Percentiles rank a stretch among this genome's conserved stretches.
Conservation (phyloP, 92 coral and sea anemone genomes). For the Actinernus sp. region DNA sequence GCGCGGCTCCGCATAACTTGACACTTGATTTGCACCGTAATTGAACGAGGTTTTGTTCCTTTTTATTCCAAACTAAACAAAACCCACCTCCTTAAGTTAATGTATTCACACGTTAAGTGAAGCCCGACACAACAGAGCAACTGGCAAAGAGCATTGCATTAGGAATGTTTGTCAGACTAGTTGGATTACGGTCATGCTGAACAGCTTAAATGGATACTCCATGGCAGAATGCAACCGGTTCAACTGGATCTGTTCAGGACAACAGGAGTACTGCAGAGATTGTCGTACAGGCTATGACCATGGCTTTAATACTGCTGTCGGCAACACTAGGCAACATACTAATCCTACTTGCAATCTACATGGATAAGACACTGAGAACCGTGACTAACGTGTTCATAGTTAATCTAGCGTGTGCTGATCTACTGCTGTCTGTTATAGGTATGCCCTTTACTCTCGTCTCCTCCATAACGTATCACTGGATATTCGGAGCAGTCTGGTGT, state of each 20-base stretch:
- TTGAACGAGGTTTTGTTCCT: neutral
- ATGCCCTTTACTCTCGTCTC: slow-evolving; percentile 94
- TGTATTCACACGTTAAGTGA: neutral
- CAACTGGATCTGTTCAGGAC: slow-evolving; percentile 17
- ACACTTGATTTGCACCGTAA: neutral
- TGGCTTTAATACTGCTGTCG: slow-evolving; percentile 70
- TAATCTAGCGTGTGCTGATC: slow-evolving; percentile 85
- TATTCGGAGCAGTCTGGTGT: slow-evolving; percentile 83
- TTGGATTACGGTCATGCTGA: too few relatives aligned
- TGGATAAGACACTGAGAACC: slow-evolving; percentile 80
- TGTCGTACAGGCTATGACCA: slow-evolving; percentile 66
- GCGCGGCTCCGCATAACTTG: too few relatives aligned
- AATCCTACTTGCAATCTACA: slow-evolving; percentile 77
- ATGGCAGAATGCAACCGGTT: neutral
- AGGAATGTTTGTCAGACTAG: too few relatives aligned
- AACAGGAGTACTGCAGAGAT: slow-evolving; percentile 50
- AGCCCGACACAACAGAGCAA: too few relatives aligned
- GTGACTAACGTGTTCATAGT: slow-evolving; percentile 90
- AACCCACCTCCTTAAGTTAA: neutral
- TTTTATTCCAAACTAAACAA: neutral
- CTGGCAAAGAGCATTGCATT: too few relatives aligned
- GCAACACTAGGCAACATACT: slow-evolving; percentile 77
- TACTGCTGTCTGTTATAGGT: slow-evolving; percentile 68
- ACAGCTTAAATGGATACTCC: neutral
- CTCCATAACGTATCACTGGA: slow-evolving; percentile 85